A percentile compares a stretch with the other conserved stretches of the same genome.
Conservation (phyloP, 2,113 vertebrate species). For the Myrmophylax atrothorax region DNA sequence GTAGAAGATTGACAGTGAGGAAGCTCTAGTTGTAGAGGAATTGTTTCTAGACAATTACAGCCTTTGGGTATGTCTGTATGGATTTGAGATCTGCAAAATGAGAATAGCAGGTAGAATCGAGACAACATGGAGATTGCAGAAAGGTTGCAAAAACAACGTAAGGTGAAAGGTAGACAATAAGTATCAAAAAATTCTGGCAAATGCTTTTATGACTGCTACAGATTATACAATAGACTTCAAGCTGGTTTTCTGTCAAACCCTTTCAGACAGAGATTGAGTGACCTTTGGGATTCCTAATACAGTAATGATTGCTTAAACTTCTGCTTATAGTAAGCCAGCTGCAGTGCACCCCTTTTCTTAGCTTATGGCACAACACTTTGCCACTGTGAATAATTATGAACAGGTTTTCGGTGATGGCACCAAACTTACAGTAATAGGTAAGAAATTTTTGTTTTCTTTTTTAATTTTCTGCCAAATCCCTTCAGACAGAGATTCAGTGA, state of each 20-base stretch:
- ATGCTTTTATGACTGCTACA: not conserved
- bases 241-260: not conserved
- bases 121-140: not conserved
- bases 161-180: not conserved
- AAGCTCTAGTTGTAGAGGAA: not conserved
- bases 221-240: not conserved
- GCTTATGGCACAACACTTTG: not conserved
- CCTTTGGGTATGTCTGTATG: accelerated
- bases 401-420: slow-evolving; percentile 78
- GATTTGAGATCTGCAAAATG: not conserved
- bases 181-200: not conserved
- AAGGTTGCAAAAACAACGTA: not conserved
- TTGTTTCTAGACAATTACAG: not conserved
- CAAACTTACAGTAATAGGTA: slow-evolving; percentile 79
- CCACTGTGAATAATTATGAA: slow-evolving; percentile 24
- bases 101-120: not conserved
- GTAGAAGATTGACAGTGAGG: not conserved
- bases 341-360: not conserved
- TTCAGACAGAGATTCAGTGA: not conserved
- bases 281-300: not conserved
- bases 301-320: not conserved
- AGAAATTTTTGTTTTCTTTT: slow-evolving; percentile 31
- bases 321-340: not conserved
- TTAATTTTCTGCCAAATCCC: not conserved
- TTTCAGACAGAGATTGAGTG: not conserved